These are phyloP conservation scores for Oceanites oceanicus DNA, from an alignment of 2,113 vertebrate species.

Conservation along the genomic window DNA sequence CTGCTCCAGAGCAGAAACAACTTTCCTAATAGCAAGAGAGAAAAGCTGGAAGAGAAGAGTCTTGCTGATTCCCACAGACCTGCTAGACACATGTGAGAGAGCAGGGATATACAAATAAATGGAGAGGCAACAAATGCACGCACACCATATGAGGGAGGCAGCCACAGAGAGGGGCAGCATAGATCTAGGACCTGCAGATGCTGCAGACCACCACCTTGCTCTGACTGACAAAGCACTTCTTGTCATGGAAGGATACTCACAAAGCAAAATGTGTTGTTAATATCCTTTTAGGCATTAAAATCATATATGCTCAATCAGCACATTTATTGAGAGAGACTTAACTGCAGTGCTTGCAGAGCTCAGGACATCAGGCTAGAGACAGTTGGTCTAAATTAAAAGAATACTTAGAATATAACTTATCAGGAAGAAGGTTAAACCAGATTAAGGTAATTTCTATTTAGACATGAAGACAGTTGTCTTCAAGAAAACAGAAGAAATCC, in stretches of 20 bases:
- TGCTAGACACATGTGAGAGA: background rate
- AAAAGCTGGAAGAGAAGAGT: background rate
- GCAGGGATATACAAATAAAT: accelerated
- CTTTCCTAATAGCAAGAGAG: background rate
- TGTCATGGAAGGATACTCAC: background rate
- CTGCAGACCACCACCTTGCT: background rate
- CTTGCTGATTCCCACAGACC: background rate
- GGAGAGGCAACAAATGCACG: background rate
- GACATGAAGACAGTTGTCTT: background rate
- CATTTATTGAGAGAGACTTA: background rate
- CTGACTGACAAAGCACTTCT: background rate
- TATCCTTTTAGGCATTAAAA: background rate
- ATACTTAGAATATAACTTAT: background rate
- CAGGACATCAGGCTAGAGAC: background rate
- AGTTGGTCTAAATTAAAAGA: background rate
- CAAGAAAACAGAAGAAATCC: background rate
- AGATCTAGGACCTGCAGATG: background rate
- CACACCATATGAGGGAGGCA: background rate
- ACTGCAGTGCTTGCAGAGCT: background rate
- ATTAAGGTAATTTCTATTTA: background rate
- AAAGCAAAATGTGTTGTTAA: background rate
- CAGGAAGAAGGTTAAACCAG: background rate
- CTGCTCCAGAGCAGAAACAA: background rate
- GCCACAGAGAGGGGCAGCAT: background rate
- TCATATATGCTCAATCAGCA: too few species aligned